Conservation (phyloP, 2,113 vertebrate species). For the Delphinapterus leucas region DNA sequence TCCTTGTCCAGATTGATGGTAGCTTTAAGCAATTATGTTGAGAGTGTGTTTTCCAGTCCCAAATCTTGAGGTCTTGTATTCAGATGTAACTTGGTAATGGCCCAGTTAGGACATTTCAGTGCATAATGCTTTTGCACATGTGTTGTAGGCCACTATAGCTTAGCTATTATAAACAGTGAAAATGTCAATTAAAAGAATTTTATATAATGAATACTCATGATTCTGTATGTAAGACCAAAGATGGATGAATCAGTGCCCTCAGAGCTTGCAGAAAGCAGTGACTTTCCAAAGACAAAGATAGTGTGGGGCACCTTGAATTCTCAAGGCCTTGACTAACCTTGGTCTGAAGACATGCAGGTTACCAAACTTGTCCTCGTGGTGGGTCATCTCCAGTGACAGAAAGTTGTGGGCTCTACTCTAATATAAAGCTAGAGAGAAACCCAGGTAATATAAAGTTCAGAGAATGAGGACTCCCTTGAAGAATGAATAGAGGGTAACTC, state of each 20-base stretch:
- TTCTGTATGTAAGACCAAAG: neutral
- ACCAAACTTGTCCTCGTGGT: neutral
- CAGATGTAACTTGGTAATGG: neutral
- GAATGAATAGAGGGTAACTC: neutral
- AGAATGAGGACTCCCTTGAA: neutral
- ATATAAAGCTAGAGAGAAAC: neutral
- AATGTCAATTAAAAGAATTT: conserved; percentile 9
- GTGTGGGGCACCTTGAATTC: neutral
- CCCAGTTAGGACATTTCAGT: neutral
- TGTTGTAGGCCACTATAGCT: neutral
- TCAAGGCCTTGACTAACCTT: neutral
- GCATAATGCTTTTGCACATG: neutral
- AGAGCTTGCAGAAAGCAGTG: neutral
- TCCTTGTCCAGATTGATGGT: neutral
- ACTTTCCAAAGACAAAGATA: neutral
- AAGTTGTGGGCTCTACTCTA: neutral
- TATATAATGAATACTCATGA: neutral
- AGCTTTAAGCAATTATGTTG: neutral
- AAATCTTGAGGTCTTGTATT: neutral
- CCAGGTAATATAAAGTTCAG: neutral
- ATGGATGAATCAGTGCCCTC: neutral
- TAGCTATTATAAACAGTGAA: neutral
- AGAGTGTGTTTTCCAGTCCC: neutral
- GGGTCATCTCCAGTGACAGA: neutral
- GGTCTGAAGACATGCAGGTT: neutral